phyloP scores from a whole-genome alignment of 2,888 invertebrate genomes.

The Odontocerum albicorne region DNA sequence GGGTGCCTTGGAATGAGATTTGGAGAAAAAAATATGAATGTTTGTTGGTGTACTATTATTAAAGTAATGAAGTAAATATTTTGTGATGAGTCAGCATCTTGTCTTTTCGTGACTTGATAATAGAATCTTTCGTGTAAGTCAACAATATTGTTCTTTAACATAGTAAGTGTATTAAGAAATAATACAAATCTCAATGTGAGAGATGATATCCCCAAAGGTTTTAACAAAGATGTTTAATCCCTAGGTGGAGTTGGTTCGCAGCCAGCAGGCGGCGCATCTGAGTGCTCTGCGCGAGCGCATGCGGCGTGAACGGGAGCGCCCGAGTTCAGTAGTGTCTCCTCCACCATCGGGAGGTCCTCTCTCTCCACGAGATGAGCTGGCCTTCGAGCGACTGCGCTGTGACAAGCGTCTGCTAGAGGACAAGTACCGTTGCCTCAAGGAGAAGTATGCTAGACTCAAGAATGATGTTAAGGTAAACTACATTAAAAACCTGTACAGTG shows the following conservation, averaged over 20 bases:
- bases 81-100: no score
- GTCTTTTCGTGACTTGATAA: no score
- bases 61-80: no score
- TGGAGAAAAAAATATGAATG: no score
- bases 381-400: constrained; percentile 67
- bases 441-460: constrained; percentile 78
- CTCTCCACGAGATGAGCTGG: constrained; percentile 51
- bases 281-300: constrained; percentile 64
- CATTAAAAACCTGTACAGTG: no score
- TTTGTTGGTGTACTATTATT: no score
- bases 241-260: constrained; percentile 65
- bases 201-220: no score
- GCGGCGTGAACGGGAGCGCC: constrained; percentile 58
- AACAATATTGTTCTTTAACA: no score
- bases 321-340: constrained; percentile 45
- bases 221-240: not conserved
- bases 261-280: constrained; percentile 68
- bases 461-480: constrained; percentile 73
- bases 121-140: no score
- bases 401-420: constrained; percentile 73
- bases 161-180: no score
- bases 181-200: no score
- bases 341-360: constrained; percentile 42
- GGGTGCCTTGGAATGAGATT: no score
- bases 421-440: constrained; percentile 79